A percentile compares a stretch with the other conserved stretches of the same genome.
phyloP scores from a whole-genome alignment of 2,113 vertebrate species.

The Trichomycterus rosablanca region DNA sequence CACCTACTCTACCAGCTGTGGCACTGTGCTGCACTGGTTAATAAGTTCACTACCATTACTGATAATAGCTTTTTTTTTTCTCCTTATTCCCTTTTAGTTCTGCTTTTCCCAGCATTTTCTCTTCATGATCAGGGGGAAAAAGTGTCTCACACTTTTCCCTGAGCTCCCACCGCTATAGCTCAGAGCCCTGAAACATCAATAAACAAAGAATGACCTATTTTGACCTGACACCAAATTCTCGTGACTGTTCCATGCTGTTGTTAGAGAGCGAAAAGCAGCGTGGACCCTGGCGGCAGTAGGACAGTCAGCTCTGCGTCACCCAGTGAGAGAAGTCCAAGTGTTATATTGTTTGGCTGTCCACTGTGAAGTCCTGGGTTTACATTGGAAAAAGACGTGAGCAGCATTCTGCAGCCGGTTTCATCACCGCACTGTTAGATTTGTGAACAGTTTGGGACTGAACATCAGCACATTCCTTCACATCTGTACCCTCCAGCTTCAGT shows the following conservation, averaged over 20 bases:
- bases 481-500: too few relatives aligned
- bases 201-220: slow-evolving; percentile 30
- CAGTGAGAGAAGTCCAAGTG: background rate
- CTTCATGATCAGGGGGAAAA: background rate
- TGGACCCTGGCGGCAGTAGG: background rate
- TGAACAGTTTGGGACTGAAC: background rate
- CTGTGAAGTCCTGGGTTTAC: background rate
- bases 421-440: background rate
- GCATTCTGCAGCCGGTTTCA: slow-evolving; percentile 11
- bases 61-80: too few relatives aligned
- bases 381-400: slow-evolving; percentile 2
- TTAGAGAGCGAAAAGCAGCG: background rate
- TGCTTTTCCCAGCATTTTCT: slow-evolving; percentile 7
- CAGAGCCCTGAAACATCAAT: slow-evolving; percentile 24
- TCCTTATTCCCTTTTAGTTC: too few relatives aligned
- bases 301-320: slow-evolving; percentile 4
- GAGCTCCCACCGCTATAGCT: slow-evolving; percentile 23
- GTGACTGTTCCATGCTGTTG: slow-evolving; percentile 5
- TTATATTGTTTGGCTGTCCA: slow-evolving; percentile 18
- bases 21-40: too few relatives aligned
- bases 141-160: slow-evolving; percentile 8
- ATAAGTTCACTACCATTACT: too few relatives aligned
- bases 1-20: too few relatives aligned
- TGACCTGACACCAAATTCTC: slow-evolving; percentile 14
- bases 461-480: background rate